Percentiles rank a stretch among this genome's conserved stretches.
Evolutionary conservation across 2,888 invertebrate genomes (phyloP).

Genomic region (Malthinus flaveolus): DNA sequence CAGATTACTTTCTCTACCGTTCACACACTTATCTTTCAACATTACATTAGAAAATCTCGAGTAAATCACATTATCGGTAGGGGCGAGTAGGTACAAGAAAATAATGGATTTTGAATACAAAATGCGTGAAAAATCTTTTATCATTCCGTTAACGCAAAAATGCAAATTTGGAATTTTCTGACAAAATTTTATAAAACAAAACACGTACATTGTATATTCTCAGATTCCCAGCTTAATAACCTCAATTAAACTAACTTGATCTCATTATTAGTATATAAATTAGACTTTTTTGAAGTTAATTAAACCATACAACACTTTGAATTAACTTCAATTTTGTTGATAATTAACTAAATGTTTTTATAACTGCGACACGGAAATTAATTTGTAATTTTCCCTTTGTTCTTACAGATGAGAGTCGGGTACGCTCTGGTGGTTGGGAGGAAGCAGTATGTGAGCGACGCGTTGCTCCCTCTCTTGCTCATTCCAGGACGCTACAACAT

Average conservation of each 20-base stretch:
- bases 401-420: slow-evolving; percentile 81
- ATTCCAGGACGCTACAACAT: slow-evolving; percentile 56
- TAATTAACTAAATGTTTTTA: too few relatives aligned
- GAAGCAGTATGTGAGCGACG: slow-evolving; percentile 62
- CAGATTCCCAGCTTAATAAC: slow-evolving; percentile 1
- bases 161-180: too few relatives aligned
- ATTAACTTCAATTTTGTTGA: slow-evolving; percentile 18
- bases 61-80: too few relatives aligned
- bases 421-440: slow-evolving; percentile 77
- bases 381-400: slow-evolving; percentile 35
- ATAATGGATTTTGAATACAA: too few relatives aligned
- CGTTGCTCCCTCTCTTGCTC: slow-evolving; percentile 56
- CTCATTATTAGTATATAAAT: slow-evolving; percentile 18
- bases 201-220: too few relatives aligned
- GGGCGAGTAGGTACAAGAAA: too few relatives aligned
- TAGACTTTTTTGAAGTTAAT: slow-evolving; percentile 19
- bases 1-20: too few relatives aligned
- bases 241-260: slow-evolving; percentile 17
- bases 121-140: too few relatives aligned
- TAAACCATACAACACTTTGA: slow-evolving; percentile 9
- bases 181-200: too few relatives aligned
- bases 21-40: too few relatives aligned
- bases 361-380: not conserved
- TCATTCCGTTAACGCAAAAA: too few relatives aligned
- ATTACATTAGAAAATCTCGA: too few relatives aligned